Percentiles rank a stretch among this genome's conserved stretches.
Conservation (phyloP, 2,797 vertebrate species). For the Gymnopithys bicolor region DNA sequence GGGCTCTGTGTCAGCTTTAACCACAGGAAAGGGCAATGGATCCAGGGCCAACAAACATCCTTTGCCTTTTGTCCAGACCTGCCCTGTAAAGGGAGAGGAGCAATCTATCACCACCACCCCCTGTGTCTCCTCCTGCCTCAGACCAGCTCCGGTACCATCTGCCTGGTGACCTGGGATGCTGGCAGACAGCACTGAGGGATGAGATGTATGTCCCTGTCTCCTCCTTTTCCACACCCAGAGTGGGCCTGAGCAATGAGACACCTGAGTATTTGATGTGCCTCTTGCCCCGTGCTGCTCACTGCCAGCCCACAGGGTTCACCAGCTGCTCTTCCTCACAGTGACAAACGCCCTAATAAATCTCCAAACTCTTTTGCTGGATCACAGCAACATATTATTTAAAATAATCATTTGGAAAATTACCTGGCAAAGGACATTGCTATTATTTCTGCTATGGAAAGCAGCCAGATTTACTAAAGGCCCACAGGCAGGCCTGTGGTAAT, state of each 20-base stretch:
- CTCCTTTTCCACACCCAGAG: background rate
- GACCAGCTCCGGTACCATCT: background rate
- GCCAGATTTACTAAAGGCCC: background rate
- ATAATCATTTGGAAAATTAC: conserved; percentile 55
- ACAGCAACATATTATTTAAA: conserved; percentile 31
- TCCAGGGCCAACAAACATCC: background rate
- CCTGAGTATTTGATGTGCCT: background rate
- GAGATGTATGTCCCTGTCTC: background rate
- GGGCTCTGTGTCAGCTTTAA: background rate
- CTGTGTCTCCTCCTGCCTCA: accelerated
- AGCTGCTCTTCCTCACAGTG: background rate
- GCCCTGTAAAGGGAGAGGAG: background rate
- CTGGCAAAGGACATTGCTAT: conserved; percentile 38
- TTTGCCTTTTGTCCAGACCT: background rate
- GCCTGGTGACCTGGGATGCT: background rate
- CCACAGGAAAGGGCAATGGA: background rate
- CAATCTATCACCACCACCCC: background rate
- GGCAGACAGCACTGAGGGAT: background rate
- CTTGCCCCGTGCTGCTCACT: background rate
- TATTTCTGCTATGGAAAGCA: conserved; percentile 29
- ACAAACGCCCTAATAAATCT: conserved; percentile 22
- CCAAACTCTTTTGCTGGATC: background rate
- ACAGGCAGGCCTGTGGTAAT: background rate
- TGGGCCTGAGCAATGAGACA: background rate
- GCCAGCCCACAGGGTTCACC: background rate